These are phyloP conservation scores for Alentia gelatinosa DNA, from an alignment of 2,888 invertebrate species.

Conservation along the genomic window DNA sequence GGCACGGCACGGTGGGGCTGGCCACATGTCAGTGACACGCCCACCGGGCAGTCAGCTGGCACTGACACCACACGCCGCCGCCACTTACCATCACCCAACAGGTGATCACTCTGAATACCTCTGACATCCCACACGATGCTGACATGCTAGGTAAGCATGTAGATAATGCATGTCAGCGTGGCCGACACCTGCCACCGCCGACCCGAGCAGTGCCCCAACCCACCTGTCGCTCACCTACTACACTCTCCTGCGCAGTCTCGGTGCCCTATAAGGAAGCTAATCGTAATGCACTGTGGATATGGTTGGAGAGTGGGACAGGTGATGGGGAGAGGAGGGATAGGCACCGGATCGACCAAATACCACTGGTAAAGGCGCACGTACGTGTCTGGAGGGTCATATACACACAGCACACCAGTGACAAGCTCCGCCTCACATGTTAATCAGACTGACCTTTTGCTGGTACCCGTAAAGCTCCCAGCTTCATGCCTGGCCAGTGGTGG, in stretches of 20 bases:
- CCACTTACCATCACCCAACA: not conserved
- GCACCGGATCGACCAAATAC: not conserved
- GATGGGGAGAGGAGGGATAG: not conserved
- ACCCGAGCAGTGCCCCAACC: not conserved
- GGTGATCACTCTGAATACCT: not conserved
- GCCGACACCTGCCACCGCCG: not conserved
- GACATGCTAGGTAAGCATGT: constrained; percentile 4
- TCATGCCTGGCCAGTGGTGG: not conserved
- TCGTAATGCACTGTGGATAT: not conserved
- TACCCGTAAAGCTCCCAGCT: not conserved
- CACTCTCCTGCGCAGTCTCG: not conserved
- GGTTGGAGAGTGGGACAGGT: not conserved
- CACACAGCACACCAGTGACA: not conserved
- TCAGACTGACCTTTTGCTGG: not conserved
- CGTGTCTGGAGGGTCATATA: not conserved
- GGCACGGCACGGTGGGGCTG: too few species aligned
- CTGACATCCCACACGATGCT: not conserved
- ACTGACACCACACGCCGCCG: not conserved
- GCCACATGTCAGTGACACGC: too few species aligned
- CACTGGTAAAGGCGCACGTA: too few species aligned
- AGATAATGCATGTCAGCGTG: constrained; percentile 4
- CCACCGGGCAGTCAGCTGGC: not conserved
- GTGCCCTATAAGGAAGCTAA: too few species aligned
- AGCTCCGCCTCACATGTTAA: not conserved
- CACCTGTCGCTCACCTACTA: not conserved